These are phyloP conservation scores for Ectemnius lituratus DNA, from an alignment of 2,888 invertebrate genomes.

Conservation along the genomic window DNA sequence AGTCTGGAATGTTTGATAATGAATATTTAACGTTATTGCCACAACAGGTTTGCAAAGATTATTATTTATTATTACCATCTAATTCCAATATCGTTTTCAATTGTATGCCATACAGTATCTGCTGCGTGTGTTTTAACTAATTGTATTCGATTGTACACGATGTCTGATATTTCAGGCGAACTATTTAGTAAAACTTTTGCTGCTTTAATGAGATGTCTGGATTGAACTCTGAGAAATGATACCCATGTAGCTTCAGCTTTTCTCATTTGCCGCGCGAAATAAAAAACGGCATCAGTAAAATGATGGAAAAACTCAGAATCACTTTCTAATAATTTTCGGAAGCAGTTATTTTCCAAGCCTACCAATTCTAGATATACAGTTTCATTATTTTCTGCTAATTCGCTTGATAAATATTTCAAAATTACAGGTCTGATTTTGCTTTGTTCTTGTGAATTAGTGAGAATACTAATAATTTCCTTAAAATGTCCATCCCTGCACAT, in stretches of 20 bases:
- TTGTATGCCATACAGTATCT: constrained; percentile 66
- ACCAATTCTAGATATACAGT: constrained; percentile 69
- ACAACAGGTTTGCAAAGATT: not conserved
- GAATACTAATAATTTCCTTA: constrained; percentile 72
- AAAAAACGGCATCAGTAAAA: constrained; percentile 78
- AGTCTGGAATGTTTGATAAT: constrained; percentile 80
- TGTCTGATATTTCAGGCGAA: constrained; percentile 73
- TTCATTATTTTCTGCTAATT: constrained; percentile 59
- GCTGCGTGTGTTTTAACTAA: constrained; percentile 74
- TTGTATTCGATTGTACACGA: constrained; percentile 78
- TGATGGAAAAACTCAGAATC: constrained; percentile 74
- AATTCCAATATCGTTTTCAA: constrained; percentile 64
- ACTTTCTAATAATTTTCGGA: constrained; percentile 71
- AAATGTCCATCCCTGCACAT: constrained; percentile 70
- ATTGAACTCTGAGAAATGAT: constrained; percentile 78
- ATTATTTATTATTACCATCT: constrained; percentile 51
- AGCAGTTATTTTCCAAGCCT: constrained; percentile 65
- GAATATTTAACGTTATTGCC: not conserved
- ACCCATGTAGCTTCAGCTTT: constrained; percentile 73
- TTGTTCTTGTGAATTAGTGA: constrained; percentile 56
- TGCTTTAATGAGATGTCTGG: constrained; percentile 78
- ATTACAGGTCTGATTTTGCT: constrained; percentile 60
- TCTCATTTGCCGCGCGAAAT: constrained; percentile 78
- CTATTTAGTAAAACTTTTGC: constrained; percentile 77
- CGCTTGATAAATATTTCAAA: constrained; percentile 55